Base-by-base conservation (phyloP, 1,140 invertebrate species). In the Spodoptera frugiperda region DNA sequence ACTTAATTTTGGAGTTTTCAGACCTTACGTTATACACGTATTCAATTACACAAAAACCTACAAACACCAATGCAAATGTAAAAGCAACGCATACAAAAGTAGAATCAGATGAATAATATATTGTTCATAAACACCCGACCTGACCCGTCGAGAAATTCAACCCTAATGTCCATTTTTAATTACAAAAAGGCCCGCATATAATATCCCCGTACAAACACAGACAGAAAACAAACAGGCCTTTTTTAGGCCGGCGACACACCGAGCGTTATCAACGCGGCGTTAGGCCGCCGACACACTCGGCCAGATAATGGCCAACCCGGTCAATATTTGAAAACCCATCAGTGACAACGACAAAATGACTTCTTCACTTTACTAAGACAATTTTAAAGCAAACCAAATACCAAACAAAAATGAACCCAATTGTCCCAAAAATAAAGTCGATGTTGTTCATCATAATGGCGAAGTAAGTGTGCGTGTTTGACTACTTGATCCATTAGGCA, bases 321-420 rank as follows among this genome's bases (percentile, higher is more conserved):
- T 92, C 90, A 93, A 93, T 93, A 91, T 93, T 93, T 91, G 89
- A 85, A 89, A 90, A 89, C 81, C 86, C 88, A 90, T 90, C 86
- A 83, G 78, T 78, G 87, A 83, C 83, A 86, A 83, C 83, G 65
- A 65, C 75, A 63, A 83, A 89, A 88, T 82, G 85, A 85, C 87
- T 89, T 88, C 89, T 88, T 89, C 83, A 86, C 84, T 90, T 90
- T 84, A 86, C 84, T 82, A 78, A 78, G 59, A 83, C 82, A 84
- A 80, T 75, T 65, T 76, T 19, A 84, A 68, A 77, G 49, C 59
- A 17, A 67, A 71, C 55, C 30, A 59, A 55, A 73, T 10, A 1
- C 0, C 11, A 51, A 19, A 39, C 9, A 19, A 75, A 74, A 39
- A 21, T 44, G 57, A 65, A 75, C 72, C 46, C 25, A 33, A 63